Evolutionary conservation across 35 echinoderm and acorn worm species (phyloP).

Genomic region (Stichopus chloronotus): DNA sequence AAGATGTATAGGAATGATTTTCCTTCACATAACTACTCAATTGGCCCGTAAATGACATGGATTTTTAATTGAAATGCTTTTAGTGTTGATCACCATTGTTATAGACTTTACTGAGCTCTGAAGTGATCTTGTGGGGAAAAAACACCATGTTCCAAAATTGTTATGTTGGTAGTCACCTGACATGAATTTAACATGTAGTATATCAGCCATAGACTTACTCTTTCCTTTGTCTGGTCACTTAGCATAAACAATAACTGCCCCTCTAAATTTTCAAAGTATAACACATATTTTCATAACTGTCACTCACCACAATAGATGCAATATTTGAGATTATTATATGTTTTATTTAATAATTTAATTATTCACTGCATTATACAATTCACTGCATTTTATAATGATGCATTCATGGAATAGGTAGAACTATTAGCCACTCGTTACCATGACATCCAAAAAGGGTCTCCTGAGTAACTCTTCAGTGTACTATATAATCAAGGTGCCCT

Average conservation of each 20-base stretch:
- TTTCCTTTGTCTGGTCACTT: not conserved
- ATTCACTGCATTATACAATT: not conserved
- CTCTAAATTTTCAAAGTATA: not conserved
- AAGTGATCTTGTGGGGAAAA: no score
- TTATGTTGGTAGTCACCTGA: no score
- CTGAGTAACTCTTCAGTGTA: not conserved
- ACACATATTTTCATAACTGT: not conserved
- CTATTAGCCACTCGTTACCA: not conserved
- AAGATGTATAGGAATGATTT: no score
- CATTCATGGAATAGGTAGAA: not conserved
- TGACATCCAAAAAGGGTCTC: not conserved
- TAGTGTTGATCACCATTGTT: no score
- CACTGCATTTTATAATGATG: not conserved
- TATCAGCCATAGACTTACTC: not conserved
- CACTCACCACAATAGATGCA: not conserved
- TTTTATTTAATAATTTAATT: not conserved
- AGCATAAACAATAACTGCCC: no score
- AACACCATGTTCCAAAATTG: no score
- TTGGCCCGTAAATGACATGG: no score
- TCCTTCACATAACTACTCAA: no score
- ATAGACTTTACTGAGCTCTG: no score
- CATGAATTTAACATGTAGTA: no score
- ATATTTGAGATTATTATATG: not conserved
- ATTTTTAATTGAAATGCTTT: no score
- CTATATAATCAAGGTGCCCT: not conserved